A percentile compares a stretch with the other conserved stretches of the same genome.
These are phyloP conservation scores for Vanessa tameamea DNA, from an alignment of 1,140 invertebrate genomes.

Conservation along the genomic window DNA sequence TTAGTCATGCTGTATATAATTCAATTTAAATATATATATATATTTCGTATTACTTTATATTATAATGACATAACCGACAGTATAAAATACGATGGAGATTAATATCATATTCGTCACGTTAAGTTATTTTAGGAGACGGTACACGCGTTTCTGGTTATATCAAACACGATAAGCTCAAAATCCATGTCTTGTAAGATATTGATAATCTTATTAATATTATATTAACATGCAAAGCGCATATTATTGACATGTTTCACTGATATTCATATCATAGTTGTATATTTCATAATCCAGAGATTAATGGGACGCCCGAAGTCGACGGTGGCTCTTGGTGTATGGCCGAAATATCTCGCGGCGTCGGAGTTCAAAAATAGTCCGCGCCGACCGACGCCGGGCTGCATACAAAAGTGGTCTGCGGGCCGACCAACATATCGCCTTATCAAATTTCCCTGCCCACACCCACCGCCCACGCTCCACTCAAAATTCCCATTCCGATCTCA, in stretches of 20 bases:
- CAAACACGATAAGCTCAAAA: neutral
- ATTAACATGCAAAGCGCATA: constrained; percentile 29
- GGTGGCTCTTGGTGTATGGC: constrained; percentile 45
- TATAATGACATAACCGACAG: constrained; percentile 13
- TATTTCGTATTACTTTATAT: neutral
- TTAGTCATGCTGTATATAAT: too few relatives aligned
- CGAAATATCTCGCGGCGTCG: constrained; percentile 55
- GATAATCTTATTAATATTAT: constrained; percentile 25
- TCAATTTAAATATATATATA: too few relatives aligned
- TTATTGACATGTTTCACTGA: constrained; percentile 16
- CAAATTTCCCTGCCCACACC: constrained; percentile 75
- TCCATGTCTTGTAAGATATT: constrained; percentile 5
- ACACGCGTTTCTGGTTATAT: constrained; percentile 9
- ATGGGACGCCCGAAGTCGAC: constrained; percentile 37
- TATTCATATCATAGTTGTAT: constrained; percentile 16
- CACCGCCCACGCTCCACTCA: constrained; percentile 52
- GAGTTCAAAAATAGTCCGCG: constrained; percentile 71
- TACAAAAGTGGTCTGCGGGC: constrained; percentile 71
- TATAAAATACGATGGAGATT: constrained; percentile 25
- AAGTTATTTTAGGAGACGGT: constrained; percentile 19
- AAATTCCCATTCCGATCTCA: constrained; percentile 46
- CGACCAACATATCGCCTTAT: constrained; percentile 66
- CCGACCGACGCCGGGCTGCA: constrained; percentile 55
- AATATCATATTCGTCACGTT: constrained; percentile 19
- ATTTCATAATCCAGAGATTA: constrained; percentile 26